Evolutionary conservation across 2,888 invertebrate genomes (phyloP).

Genomic region (Ligdia adustata): DNA sequence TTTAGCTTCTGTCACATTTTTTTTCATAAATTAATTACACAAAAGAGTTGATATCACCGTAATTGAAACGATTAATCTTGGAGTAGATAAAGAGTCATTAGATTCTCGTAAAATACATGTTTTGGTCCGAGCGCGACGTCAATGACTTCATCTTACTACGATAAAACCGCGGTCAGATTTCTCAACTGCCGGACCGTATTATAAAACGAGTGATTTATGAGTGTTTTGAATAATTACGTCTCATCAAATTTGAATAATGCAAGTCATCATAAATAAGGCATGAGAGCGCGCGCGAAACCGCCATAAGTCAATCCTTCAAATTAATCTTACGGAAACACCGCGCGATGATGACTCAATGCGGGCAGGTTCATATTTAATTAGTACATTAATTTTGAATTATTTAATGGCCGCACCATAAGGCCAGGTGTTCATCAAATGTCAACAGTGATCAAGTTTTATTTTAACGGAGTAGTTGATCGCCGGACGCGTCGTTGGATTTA

Average conservation of each 20-base stretch:
- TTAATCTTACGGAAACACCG: slow-evolving; percentile 72
- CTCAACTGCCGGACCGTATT: slow-evolving; percentile 69
- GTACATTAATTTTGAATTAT: slow-evolving; percentile 79
- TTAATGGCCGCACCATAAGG: slow-evolving; percentile 63
- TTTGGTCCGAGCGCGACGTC: slow-evolving; percentile 57
- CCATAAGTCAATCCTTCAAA: slow-evolving; percentile 77
- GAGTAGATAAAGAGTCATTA: slow-evolving; percentile 63
- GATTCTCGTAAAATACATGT: slow-evolving; percentile 63
- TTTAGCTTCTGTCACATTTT: slow-evolving; percentile 45
- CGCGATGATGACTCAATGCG: slow-evolving; percentile 74
- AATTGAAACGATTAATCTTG: slow-evolving; percentile 49
- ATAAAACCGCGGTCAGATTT: slow-evolving; percentile 60
- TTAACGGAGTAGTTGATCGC: slow-evolving; percentile 52
- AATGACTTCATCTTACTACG: slow-evolving; percentile 68
- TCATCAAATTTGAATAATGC: slow-evolving; percentile 83
- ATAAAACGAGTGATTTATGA: slow-evolving; percentile 78
- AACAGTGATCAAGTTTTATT: slow-evolving; percentile 80
- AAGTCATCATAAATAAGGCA: slow-evolving; percentile 74
- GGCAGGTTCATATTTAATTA: slow-evolving; percentile 79
- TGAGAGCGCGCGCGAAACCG: slow-evolving; percentile 66
- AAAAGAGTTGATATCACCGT: slow-evolving; percentile 36
- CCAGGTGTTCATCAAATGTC: slow-evolving; percentile 81
- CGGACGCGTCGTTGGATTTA: slow-evolving; percentile 61
- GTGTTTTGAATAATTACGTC: slow-evolving; percentile 81
- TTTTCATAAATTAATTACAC: slow-evolving; percentile 45